Conservation (phyloP, 2,888 invertebrate species). For the Syrista parreyssii region DNA sequence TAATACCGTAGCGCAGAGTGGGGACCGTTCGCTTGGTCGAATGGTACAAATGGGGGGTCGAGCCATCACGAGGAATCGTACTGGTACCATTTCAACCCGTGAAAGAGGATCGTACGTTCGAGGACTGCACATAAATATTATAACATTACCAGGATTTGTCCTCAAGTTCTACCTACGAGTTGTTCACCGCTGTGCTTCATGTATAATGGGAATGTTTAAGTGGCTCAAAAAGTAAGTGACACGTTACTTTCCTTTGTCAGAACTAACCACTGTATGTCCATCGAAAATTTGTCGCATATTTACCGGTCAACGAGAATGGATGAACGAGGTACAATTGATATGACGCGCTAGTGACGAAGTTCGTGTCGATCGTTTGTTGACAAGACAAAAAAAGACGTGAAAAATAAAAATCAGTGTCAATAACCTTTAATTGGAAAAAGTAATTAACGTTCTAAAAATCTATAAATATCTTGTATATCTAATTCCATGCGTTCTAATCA, state of each 20-base stretch:
- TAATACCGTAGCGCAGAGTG: conserved; percentile 18
- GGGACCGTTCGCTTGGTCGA: conserved; percentile 25
- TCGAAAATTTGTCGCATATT: background rate
- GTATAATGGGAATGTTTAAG: conserved; percentile 52
- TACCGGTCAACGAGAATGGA: too few species aligned
- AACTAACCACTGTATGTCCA: background rate
- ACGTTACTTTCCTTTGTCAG: background rate
- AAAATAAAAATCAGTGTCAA: background rate
- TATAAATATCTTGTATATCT: background rate
- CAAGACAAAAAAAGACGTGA: background rate
- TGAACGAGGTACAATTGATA: background rate
- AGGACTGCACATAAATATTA: conserved; percentile 18
- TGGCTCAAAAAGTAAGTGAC: conserved; percentile 57
- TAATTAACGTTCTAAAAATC: background rate
- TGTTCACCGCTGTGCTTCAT: conserved; percentile 33
- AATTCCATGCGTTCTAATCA: background rate
- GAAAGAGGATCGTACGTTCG: conserved; percentile 32
- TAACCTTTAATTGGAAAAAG: background rate
- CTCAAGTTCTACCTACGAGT: conserved; percentile 27
- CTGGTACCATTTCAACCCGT: conserved; percentile 35
- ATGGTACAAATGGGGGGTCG: conserved; percentile 23
- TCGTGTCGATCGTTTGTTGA: background rate
- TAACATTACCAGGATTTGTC: conserved; percentile 17
- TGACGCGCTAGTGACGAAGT: background rate
- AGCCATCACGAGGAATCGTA: conserved; percentile 31